A percentile compares a stretch with the other conserved stretches of the same genome.
Conservation (phyloP, 2,888 invertebrate genomes). For the Torymus tubicola region DNA sequence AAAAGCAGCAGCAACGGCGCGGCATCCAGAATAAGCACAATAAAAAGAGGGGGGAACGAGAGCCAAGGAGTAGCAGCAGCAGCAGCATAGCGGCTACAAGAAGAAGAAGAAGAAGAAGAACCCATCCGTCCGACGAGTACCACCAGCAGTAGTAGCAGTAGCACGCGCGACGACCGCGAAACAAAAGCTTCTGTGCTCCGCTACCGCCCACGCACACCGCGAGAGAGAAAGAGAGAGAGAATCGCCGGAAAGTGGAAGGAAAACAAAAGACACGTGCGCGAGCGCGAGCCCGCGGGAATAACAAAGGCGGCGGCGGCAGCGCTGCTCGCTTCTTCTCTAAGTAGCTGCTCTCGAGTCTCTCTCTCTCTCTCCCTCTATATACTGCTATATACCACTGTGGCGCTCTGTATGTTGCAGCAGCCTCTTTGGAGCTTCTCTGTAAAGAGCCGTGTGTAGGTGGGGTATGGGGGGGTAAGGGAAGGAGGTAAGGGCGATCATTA, state of each 20-base stretch:
- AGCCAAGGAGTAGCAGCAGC: background rate
- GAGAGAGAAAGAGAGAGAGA: background rate
- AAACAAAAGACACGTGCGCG: slow-evolving; percentile 64
- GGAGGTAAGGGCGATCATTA: slow-evolving; percentile 44
- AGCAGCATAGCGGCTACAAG: background rate
- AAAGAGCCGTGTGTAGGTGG: too few species aligned
- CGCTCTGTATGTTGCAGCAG: too few species aligned
- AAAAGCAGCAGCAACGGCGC: too few species aligned
- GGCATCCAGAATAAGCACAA: background rate
- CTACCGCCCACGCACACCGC: slow-evolving; percentile 10
- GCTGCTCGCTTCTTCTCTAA: slow-evolving; percentile 17
- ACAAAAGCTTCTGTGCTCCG: slow-evolving; percentile 44
- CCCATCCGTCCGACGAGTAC: slow-evolving; percentile 57
- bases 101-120: slow-evolving; percentile 21
- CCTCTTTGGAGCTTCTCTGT: too few species aligned
- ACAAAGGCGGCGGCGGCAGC: slow-evolving; percentile 44
- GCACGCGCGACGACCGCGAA: slow-evolving; percentile 37
- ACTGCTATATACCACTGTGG: background rate
- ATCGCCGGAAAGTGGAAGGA: slow-evolving; percentile 64
- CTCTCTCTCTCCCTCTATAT: background rate
- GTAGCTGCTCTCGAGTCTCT: slow-evolving; percentile 26
- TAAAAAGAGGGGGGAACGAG: background rate
- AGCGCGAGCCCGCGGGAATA: slow-evolving; percentile 55
- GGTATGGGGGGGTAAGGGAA: background rate
- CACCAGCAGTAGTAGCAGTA: background rate